Evolutionary conservation across 2,888 invertebrate genomes (phyloP).

Genomic region (Antitype chi): DNA sequence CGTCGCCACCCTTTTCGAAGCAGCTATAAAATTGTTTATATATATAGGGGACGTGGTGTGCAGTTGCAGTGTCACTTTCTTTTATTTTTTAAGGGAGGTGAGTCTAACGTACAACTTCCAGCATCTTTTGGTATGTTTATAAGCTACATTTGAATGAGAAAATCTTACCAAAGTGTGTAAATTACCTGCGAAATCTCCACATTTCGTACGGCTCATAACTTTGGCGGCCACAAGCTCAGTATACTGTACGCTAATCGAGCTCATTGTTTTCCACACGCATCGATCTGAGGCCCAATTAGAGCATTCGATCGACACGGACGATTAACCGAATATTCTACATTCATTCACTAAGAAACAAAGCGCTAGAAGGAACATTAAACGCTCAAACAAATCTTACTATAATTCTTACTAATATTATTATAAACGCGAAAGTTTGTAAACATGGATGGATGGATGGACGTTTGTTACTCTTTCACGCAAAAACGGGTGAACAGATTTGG

Average conservation of each 20-base stretch:
- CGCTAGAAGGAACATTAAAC: conserved; percentile 39
- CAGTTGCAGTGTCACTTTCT: background rate
- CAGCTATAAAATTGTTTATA: conserved; percentile 44
- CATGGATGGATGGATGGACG: too few species aligned
- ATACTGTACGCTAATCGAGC: conserved; percentile 60
- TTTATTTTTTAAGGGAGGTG: background rate
- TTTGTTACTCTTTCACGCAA: too few species aligned
- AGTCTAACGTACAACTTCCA: background rate
- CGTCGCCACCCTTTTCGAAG: conserved; percentile 29
- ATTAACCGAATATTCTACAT: conserved; percentile 75
- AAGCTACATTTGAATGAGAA: background rate
- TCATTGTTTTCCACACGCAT: conserved; percentile 79
- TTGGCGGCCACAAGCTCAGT: conserved; percentile 27
- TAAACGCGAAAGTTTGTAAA: too few species aligned
- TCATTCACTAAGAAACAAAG: conserved; percentile 46
- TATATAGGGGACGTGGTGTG: conserved; percentile 1
- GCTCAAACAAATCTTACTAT: background rate
- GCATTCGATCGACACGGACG: conserved; percentile 74
- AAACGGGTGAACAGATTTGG: too few species aligned
- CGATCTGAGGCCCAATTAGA: conserved; percentile 80
- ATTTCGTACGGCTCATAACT: conserved; percentile 27
- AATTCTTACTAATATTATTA: too few species aligned
- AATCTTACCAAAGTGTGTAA: background rate
- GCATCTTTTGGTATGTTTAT: background rate
- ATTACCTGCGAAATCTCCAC: conserved; percentile 20